Conservation (phyloP, 1,140 invertebrate genomes). For the Apis florea region DNA sequence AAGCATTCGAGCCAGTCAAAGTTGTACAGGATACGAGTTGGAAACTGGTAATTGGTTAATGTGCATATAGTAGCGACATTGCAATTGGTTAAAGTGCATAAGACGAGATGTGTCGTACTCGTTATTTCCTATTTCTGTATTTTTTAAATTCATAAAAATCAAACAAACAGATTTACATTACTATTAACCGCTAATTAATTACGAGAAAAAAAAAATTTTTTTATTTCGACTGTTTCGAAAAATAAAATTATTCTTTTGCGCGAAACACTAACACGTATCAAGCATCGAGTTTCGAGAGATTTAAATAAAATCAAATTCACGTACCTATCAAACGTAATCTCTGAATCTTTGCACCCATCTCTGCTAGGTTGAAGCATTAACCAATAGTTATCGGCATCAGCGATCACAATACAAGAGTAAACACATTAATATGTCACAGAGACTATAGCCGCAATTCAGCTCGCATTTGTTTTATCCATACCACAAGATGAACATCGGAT, state of each 20-base stretch:
- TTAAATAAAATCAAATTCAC: neutral
- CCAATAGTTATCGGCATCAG: neutral
- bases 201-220: neutral
- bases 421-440: neutral
- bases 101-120: neutral
- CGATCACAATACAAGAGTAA: neutral
- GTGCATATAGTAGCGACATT: neutral
- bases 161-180: neutral
- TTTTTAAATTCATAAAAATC: neutral
- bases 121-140: neutral
- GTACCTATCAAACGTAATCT: neutral
- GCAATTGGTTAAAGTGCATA: neutral
- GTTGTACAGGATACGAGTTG: constrained; percentile 10
- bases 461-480: constrained; percentile 6
- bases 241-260: too few relatives aligned
- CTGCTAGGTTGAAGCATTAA: too few relatives aligned
- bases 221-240: neutral
- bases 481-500: constrained; percentile 5
- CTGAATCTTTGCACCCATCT: neutral
- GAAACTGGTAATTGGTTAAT: constrained; percentile 35
- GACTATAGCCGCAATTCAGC: constrained; percentile 4
- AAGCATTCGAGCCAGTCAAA: constrained; percentile 2
- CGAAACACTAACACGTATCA: too few relatives aligned
- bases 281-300: neutral
- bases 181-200: neutral